Evolutionary conservation across 2,797 vertebrate species (phyloP), one percentile per base, ranked within the genome.

Genomic region (Chloroceryle amazona): DNA sequence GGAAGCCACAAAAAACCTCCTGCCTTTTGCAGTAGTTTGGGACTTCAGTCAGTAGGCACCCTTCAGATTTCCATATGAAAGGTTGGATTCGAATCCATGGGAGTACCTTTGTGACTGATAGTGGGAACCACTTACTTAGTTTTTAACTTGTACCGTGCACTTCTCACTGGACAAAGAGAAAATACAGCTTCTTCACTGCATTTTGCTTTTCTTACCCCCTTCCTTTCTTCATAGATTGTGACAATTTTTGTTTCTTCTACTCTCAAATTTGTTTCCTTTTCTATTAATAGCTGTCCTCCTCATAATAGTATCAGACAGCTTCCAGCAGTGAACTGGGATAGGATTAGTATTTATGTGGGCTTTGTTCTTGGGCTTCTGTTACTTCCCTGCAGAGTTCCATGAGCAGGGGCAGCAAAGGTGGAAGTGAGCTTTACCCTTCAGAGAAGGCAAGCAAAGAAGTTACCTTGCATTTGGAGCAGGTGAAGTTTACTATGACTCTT

Each of bases 41-140:
- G 51, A 79, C 41, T 86, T 47, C 7, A 68, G 58, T 74, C 66
- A 85, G 61, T 88, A 90, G 75, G 13, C 58, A 61, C 76, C 70
- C n/a, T 81, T 81, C 66, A 62, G 51, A 82, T 84, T 94, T 95
- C 76, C 75, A 15, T 88, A 54, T 19, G 3, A 81, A 92, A 89
- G 33, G 18, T 61, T 86, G 65, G 58, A 71, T 78, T 96, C 37
- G 81, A 68, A 71, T 72, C 93, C 11, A 52, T 39, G 29, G 35
- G 12, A 90, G 29, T 71, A 68, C 55, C 39, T 89, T 91, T 91
- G 70, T 82, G 70, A 52, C n/a, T 72, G 73, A 73, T 61, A 17
- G 1, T 54, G 31, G 67, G 65, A 94, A 23, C 31, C 10, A 5
- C 61, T 78, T 78, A 33, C 44, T 31, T 86, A 13, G 47, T 76